phyloP scores from a whole-genome alignment of 2,888 invertebrate genomes.

The Leucophora obtusa region DNA sequence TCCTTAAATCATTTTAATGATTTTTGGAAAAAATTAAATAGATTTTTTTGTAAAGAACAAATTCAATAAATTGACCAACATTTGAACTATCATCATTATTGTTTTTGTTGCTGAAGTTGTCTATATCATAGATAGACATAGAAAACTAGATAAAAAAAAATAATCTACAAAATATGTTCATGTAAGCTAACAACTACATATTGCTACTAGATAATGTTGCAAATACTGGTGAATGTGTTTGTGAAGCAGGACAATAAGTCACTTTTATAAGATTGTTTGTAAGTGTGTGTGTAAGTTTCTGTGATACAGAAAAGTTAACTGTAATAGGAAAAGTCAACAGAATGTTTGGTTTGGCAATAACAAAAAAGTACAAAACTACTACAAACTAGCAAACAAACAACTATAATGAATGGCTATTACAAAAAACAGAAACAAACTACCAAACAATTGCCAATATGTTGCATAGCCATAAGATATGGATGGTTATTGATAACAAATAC shows the following conservation, averaged over 20 bases:
- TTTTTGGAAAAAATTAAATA: no score
- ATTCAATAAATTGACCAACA: conserved; percentile 76
- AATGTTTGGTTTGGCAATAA: conserved; percentile 51
- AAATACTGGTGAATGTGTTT: neutral
- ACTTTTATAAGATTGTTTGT: conserved; percentile 9
- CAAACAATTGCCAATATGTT: conserved; percentile 61
- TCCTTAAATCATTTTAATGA: no score
- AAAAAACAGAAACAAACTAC: conserved; percentile 45
- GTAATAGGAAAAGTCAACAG: conserved; percentile 49
- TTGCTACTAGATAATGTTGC: neutral
- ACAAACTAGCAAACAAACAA: conserved; percentile 46
- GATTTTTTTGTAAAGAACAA: conserved; percentile 42
- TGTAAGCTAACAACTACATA: conserved; percentile 17
- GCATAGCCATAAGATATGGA: conserved; percentile 36
- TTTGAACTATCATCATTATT: conserved; percentile 63
- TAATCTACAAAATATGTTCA: conserved; percentile 12
- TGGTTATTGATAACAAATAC: no score
- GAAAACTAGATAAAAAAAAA: conserved; percentile 27
- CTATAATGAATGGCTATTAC: conserved; percentile 42
- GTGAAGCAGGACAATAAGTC: conserved; percentile 30
- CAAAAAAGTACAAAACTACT: conserved; percentile 27
- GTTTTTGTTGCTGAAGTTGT: conserved; percentile 22
- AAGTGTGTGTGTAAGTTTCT: neutral
- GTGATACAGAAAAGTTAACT: neutral
- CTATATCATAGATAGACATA: conserved; percentile 21